These are phyloP conservation scores for Salmo trutta DNA, from an alignment of 2,797 vertebrate species.

Conservation along the genomic window DNA sequence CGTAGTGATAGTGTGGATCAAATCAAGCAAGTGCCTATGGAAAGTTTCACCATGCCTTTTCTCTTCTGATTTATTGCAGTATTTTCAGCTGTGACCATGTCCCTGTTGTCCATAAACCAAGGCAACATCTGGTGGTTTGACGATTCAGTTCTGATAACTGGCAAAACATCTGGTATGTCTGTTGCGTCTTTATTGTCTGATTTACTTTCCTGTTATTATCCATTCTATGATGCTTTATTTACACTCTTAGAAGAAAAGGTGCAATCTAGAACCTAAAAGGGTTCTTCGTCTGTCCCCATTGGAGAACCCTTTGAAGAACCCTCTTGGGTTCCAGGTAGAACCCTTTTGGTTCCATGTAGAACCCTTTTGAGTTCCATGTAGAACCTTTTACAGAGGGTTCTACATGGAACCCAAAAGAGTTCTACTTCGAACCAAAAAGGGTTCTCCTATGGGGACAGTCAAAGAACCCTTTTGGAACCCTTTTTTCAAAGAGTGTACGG, in stretches of 20 bases:
- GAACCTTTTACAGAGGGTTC: too few relatives aligned
- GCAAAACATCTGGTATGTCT: conserved; percentile 81
- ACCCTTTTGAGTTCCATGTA: too few relatives aligned
- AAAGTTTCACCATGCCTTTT: background rate
- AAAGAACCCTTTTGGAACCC: background rate
- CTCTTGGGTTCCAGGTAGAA: too few relatives aligned
- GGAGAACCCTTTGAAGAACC: too few relatives aligned
- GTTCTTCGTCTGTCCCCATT: too few relatives aligned
- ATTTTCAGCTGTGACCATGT: conserved; percentile 87
- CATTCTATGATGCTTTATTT: too few relatives aligned
- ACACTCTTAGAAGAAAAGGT: background rate
- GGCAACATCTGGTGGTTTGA: conserved; percentile 93
- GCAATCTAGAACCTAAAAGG: too few relatives aligned
- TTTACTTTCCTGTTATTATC: background rate
- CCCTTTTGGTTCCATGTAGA: too few relatives aligned
- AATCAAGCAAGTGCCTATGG: background rate
- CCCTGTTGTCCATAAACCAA: conserved; percentile 81
- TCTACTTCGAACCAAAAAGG: too few relatives aligned
- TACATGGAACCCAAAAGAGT: too few relatives aligned
- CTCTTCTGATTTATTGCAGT: conserved; percentile 68
- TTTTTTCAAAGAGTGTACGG: background rate
- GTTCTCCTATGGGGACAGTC: too few relatives aligned
- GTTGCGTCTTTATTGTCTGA: background rate
- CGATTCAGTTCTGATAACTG: conserved; percentile 85
- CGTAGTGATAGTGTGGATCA: background rate